Percentiles rank a stretch among this genome's conserved stretches.
These are phyloP conservation scores for Hestina assimilis DNA, from an alignment of 1,140 invertebrate species.

Conservation along the genomic window DNA sequence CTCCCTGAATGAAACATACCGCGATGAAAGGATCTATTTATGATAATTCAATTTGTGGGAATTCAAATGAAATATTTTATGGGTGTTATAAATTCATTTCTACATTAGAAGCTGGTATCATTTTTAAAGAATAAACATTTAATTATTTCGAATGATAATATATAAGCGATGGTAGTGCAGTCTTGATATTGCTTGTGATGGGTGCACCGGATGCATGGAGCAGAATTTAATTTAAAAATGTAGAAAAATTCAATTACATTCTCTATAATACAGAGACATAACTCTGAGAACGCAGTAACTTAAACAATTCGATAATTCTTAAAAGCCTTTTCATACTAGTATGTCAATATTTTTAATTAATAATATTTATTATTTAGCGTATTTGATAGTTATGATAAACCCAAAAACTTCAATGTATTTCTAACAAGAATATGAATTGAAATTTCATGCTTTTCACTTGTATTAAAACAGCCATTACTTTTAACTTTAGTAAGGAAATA, in stretches of 20 bases:
- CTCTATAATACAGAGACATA: slow-evolving; percentile 46
- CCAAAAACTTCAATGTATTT: too few species aligned
- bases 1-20: slow-evolving; percentile 52
- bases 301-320: slow-evolving; percentile 43
- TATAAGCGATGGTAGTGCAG: slow-evolving; percentile 9
- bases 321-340: slow-evolving; percentile 43
- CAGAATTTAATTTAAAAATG: slow-evolving; percentile 31
- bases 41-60: slow-evolving; percentile 51
- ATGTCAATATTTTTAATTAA: not conserved
- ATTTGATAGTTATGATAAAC: too few species aligned
- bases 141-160: too few species aligned
- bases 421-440: too few species aligned
- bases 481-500: too few species aligned
- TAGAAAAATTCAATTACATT: slow-evolving; percentile 47
- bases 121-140: too few species aligned
- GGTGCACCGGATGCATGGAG: slow-evolving; percentile 23
- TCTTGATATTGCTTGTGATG: slow-evolving; percentile 16
- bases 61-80: slow-evolving; percentile 19
- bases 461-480: too few species aligned
- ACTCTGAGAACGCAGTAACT: slow-evolving; percentile 49
- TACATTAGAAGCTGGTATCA: too few species aligned
- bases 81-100: not conserved
- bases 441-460: too few species aligned
- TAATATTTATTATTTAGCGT: not conserved
- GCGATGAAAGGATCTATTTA: slow-evolving; percentile 54